Conservation (phyloP, 2,888 invertebrate genomes). For the Elaeidobius kamerunicus region DNA sequence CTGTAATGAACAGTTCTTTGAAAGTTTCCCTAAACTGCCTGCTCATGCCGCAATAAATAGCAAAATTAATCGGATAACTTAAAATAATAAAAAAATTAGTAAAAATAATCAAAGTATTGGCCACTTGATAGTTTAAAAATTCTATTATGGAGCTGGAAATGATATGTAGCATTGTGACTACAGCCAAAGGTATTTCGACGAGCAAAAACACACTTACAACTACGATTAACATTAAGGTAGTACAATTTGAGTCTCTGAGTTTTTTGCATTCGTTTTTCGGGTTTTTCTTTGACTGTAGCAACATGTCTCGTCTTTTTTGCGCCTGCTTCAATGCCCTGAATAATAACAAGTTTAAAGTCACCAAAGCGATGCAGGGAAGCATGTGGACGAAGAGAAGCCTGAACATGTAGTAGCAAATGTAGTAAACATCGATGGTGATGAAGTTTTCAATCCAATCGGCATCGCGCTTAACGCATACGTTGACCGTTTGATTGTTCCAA, state of each 20-base stretch:
- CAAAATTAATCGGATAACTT: slow-evolving; percentile 91
- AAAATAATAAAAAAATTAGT: slow-evolving; percentile 90
- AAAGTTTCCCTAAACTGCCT: slow-evolving; percentile 92
- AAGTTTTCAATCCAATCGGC: slow-evolving; percentile 69
- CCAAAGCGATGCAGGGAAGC: slow-evolving; percentile 83
- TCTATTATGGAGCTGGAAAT: slow-evolving; percentile 67
- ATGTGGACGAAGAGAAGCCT: slow-evolving; percentile 90
- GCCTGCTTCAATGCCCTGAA: slow-evolving; percentile 84
- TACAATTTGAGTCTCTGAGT: slow-evolving; percentile 77
- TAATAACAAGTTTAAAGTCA: slow-evolving; percentile 83
- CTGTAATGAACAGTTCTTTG: slow-evolving; percentile 73
- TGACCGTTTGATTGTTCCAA: slow-evolving; percentile 67
- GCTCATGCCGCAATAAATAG: slow-evolving; percentile 95
- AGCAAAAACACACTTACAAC: slow-evolving; percentile 81
- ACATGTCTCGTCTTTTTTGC: slow-evolving; percentile 53
- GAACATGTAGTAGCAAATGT: slow-evolving; percentile 78
- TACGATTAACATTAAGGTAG: slow-evolving; percentile 83
- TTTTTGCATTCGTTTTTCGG: slow-evolving; percentile 75
- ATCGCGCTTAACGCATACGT: slow-evolving; percentile 62
- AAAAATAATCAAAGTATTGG: slow-evolving; percentile 73
- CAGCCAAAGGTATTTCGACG: slow-evolving; percentile 80
- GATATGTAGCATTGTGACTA: slow-evolving; percentile 80
- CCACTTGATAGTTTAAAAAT: slow-evolving; percentile 73
- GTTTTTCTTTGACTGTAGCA: slow-evolving; percentile 45
- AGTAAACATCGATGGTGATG: slow-evolving; percentile 73